phyloP scores from a whole-genome alignment of 92 coral and sea anemone genomes.

The Bergia sp. region DNA sequence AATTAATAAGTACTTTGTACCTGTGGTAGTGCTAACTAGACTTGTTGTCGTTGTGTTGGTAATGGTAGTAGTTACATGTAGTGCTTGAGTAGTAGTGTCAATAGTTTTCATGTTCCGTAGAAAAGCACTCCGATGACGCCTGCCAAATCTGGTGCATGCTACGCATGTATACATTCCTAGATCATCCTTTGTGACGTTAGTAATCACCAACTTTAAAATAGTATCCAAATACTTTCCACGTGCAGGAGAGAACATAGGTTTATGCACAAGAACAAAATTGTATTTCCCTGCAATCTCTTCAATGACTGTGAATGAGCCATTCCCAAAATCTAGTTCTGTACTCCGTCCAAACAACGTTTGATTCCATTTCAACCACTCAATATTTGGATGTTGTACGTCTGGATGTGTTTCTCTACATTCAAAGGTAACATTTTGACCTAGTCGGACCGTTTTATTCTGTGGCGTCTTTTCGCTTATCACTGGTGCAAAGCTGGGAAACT shows the following conservation, averaged over 20 bases:
- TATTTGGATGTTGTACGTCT: conserved; percentile 68
- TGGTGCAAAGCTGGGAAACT: background rate
- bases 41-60: background rate
- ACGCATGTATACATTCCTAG: conserved; percentile 86
- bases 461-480: conserved; percentile 41
- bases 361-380: conserved; percentile 91
- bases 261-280: background rate
- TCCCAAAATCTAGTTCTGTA: conserved; percentile 23
- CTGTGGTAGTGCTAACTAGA: background rate
- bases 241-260: background rate
- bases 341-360: conserved; percentile 43
- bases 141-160: conserved; percentile 75
- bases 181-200: conserved; percentile 83
- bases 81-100: background rate
- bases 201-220: conserved; percentile 46
- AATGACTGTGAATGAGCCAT: conserved; percentile 15
- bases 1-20: background rate
- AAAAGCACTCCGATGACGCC: conserved; percentile 72
- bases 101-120: conserved; percentile 30
- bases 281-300: background rate
- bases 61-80: background rate
- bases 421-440: conserved; percentile 75
- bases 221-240: background rate
- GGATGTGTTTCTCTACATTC: conserved; percentile 70
- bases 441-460: conserved; percentile 61